Evolutionary conservation across 2,113 vertebrate genomes (phyloP), one percentile per base, ranked within the genome.

Genomic region (Pluvianellus socialis): DNA sequence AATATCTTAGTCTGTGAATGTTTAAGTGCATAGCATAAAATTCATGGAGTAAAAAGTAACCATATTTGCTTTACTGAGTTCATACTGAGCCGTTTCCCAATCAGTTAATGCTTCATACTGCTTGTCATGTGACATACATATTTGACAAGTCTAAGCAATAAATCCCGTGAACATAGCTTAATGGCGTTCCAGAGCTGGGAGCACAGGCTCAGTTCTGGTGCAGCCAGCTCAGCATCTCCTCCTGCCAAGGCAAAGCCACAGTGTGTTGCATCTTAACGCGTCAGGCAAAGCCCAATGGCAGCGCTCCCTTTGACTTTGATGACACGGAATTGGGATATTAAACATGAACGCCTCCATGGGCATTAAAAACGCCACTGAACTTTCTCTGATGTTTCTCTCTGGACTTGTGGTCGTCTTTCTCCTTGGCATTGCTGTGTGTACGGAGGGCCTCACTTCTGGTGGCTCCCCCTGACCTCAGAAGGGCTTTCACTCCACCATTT

Each of bases 41-140:
- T 90, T 92, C 59, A 81, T 65, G 40, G 67, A 77, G 59, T 84
- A 88, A 92, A 95, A 86, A 80, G 73, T 63, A 94, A 53, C 44
- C 33, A 14, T 70, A 86, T 92, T 91, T 91, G 40, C 67, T 76
- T 70, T 90, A 33, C 38, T 68, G 66, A 68, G 84, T 73, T 92
- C 28, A 52, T 66, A 42, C 23, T 30, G n/a, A 96, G 67, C 14
- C 2, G 0, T 52, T 91, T 93, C 40, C n/a, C 33, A 73, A 53
- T 65, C 81, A 90, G 45, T 86, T 93, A 91, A 65, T 58, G 18
- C 19, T 73, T 81, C 56, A n/a, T 62, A 30, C 49, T 94, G 24
- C 56, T 72, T 79, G 63, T 94, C 86, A 87, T 58, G 45, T 73
- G 35, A 79, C 49, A 87, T 61, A 67, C 17, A 22, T 58, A 89